These are phyloP conservation scores for Elysia chlorotica DNA, from an alignment of 1,140 invertebrate genomes.

Conservation along the genomic window DNA sequence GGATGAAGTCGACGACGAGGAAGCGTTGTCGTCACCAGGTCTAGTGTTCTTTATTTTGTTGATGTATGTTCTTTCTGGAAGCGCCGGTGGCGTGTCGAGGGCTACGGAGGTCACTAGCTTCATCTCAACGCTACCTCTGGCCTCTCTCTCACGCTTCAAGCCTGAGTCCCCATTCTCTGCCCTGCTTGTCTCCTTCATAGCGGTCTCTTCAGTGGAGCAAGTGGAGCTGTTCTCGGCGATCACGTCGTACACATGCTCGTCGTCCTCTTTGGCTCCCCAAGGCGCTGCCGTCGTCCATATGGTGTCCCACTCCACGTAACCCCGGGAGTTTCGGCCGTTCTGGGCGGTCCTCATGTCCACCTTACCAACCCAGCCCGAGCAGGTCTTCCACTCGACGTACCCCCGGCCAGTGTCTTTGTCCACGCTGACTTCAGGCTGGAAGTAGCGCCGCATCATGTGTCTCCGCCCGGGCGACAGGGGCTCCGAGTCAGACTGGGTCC, in stretches of 20 bases:
- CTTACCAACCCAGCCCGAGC: conserved; percentile 12
- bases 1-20: neutral
- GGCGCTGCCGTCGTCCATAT: conserved; percentile 9
- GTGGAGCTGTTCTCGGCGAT: neutral
- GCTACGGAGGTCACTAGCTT: neutral
- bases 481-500: neutral
- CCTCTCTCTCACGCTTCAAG: too few species aligned
- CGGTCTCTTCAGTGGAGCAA: neutral
- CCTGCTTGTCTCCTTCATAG: neutral
- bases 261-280: neutral
- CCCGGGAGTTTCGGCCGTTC: neutral
- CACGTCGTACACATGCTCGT: conserved; percentile 17
- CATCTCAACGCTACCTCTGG: too few species aligned
- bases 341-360: neutral
- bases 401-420: neutral
- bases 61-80: conserved; percentile 22
- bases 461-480: neutral
- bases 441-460: neutral
- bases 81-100: conserved; percentile 5
- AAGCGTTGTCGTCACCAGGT: neutral
- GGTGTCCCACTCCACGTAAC: conserved; percentile 23
- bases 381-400: conserved; percentile 19
- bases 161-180: neutral
- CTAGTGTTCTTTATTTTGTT: neutral
- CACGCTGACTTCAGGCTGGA: neutral